Evolutionary conservation across 2,797 vertebrate species (phyloP), one percentile per base, ranked within the genome.

Genomic region (Catostomus latipinnis): DNA sequence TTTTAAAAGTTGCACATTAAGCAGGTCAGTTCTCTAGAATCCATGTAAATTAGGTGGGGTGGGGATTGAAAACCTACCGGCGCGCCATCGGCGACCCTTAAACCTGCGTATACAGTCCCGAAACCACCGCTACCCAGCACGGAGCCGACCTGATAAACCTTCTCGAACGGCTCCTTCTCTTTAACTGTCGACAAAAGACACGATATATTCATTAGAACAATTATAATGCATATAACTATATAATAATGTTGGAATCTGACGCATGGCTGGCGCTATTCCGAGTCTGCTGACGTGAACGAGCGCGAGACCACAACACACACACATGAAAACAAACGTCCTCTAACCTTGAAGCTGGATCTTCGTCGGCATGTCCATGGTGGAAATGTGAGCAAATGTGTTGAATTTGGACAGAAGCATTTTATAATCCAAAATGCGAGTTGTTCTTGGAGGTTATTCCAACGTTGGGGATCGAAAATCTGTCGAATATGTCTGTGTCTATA

Each of bases 51-150:
- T 52, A 70, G 11, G 6, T 13, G 62, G 6, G 5, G 22, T 22
- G 52, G 2, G 10, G 1, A 1, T 3, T 0, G 2, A 43, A 71
- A 85, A 93, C 95, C 93, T 86, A 98, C 97, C 95, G 95, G 95
- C 76, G 91, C 91, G 77, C 95, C 94, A 90, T 98, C 96, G 12
- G 95, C 76, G 5, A 93, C 88, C 81, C 95, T 91, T 60, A 94
- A 92, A 2, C 96, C 96, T 0, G 96, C 90, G 86, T 97, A 98
- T 0, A 97, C 97, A 0, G 96, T 96, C 45, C 97, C 97, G 84
- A 97, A 98, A 10, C 97, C 97, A 6, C 96, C 97, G 88, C 96
- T 98, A 73, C 97, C 96, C 79, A 98, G 90, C 73, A 97, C 93
- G 12, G 93, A 89, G 78, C 97, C 97, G 87, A 98, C 95, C 90